Conservation (phyloP, 2,888 invertebrate species). For the Globia sparganii region DNA sequence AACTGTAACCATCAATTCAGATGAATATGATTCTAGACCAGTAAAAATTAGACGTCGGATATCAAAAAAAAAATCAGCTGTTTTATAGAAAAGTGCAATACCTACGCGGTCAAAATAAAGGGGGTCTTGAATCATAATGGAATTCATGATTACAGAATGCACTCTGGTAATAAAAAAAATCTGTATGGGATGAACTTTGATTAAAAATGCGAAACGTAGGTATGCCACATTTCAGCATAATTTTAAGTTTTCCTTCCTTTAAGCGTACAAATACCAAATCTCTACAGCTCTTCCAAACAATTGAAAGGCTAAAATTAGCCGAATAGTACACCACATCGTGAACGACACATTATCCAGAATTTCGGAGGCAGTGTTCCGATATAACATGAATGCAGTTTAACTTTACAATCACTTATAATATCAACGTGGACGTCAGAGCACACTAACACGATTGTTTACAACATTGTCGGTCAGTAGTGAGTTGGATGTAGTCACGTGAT, state of each 20-base stretch:
- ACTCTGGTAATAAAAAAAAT: no score
- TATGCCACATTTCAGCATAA: not conserved
- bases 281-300: not conserved
- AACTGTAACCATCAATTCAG: no score
- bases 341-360: conserved; percentile 60
- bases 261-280: not conserved
- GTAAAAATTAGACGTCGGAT: no score
- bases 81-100: no score
- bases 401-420: conserved; percentile 65
- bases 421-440: conserved; percentile 73
- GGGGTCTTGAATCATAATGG: no score
- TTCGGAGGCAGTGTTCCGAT: conserved; percentile 65
- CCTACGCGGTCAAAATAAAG: no score
- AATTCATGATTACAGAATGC: no score
- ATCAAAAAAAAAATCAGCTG: no score
- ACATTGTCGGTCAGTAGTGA: conserved; percentile 82
- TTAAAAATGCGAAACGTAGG: not conserved
- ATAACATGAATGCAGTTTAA: conserved; percentile 60
- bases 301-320: not conserved
- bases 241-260: not conserved
- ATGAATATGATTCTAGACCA: no score
- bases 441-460: conserved; percentile 75
- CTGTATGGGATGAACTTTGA: not conserved
- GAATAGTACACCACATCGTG: conserved; percentile 40
- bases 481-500: conserved; percentile 76